Conservation (phyloP, 2,888 invertebrate genomes). For the Hylaea fasciaria region DNA sequence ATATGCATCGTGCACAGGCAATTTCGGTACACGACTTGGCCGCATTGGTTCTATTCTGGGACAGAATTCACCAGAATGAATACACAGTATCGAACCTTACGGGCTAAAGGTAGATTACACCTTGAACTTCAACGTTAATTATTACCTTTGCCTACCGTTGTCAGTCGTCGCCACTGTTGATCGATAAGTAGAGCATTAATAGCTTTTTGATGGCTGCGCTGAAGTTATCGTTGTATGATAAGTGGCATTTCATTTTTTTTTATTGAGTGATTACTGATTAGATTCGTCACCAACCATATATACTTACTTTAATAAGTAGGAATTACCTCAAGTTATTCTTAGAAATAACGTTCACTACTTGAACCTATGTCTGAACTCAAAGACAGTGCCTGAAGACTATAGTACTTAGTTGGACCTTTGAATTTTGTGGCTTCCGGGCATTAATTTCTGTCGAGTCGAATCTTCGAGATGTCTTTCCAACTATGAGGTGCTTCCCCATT, state of each 20-base stretch:
- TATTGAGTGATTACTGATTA: slow-evolving; percentile 5
- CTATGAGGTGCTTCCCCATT: no score
- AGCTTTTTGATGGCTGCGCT: slow-evolving; percentile 30
- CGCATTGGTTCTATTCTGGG: slow-evolving; percentile 2
- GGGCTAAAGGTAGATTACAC: slow-evolving; percentile 18
- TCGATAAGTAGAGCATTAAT: slow-evolving; percentile 38
- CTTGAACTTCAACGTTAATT: slow-evolving; percentile 39
- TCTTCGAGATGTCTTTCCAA: no score
- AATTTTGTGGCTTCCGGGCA: no score
- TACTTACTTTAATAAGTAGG: no score
- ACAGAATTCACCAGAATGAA: slow-evolving; percentile 9
- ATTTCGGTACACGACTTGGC: neutral
- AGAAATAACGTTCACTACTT: no score
- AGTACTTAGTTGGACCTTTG: no score
- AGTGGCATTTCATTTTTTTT: slow-evolving; percentile 7
- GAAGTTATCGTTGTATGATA: slow-evolving; percentile 10
- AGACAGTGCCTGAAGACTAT: no score
- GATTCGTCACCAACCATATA: no score
- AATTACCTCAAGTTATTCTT: no score
- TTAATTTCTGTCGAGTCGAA: no score
- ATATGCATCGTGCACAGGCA: neutral
- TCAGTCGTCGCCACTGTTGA: slow-evolving; percentile 17
- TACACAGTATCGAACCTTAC: slow-evolving; percentile 9
- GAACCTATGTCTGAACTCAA: no score
- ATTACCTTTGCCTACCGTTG: slow-evolving; percentile 15